phyloP scores from a whole-genome alignment of 2,113 vertebrate genomes.

The Heterochromis multidens region DNA sequence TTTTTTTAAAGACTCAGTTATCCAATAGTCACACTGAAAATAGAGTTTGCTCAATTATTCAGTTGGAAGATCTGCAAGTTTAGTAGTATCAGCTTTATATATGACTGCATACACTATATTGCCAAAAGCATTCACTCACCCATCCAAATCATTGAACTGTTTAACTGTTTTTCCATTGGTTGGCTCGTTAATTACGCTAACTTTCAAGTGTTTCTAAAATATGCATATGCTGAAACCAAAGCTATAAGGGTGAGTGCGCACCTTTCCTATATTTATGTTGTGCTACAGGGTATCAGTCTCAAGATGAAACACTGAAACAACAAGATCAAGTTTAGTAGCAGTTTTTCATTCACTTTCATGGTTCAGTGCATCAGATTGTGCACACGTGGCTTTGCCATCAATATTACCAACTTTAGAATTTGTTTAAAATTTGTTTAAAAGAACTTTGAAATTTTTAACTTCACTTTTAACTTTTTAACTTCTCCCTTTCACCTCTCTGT shows the following conservation, averaged over 20 bases:
- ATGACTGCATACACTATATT: too few species aligned
- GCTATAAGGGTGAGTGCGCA: too few species aligned
- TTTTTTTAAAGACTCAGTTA: background rate
- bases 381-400: background rate
- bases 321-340: background rate
- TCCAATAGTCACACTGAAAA: background rate
- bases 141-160: too few species aligned
- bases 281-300: background rate
- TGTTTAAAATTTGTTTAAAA: background rate
- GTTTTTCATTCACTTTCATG: background rate
- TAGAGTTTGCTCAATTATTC: too few species aligned
- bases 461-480: too few species aligned
- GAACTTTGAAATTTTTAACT: background rate
- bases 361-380: background rate
- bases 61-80: background rate
- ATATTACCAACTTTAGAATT: background rate
- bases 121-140: too few species aligned
- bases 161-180: background rate
- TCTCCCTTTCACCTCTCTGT: conserved; percentile 6
- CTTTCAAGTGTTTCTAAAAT: background rate
- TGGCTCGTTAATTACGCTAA: background rate
- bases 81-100: too few species aligned
- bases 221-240: background rate
- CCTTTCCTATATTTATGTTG: background rate
- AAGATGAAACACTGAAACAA: background rate